A percentile compares a stretch with the other conserved stretches of the same genome.
Conservation (phyloP, 37 sponge, comb jelly and placozoan genomes). For the Corticium candelabrum region DNA sequence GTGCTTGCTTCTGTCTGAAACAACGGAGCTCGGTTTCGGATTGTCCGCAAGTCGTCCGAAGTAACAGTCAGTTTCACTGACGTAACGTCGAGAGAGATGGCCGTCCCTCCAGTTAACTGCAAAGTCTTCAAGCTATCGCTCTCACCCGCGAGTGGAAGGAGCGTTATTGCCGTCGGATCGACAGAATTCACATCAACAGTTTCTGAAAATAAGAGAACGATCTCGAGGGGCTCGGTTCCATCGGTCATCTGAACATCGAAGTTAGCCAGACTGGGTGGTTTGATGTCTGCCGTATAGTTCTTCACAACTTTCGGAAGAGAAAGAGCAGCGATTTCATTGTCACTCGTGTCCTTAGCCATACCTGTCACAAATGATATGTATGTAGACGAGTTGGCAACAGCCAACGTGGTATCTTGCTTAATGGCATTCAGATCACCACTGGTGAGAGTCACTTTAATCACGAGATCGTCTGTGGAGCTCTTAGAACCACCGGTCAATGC, state of each 20-base stretch:
- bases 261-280: not conserved
- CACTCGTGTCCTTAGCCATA: constrained; percentile 56
- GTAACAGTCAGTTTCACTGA: not conserved
- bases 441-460: not conserved
- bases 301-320: constrained; percentile 8
- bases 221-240: not conserved
- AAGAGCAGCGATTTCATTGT: constrained; percentile 36
- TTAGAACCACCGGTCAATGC: constrained; percentile 27
- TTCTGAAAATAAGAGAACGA: not conserved
- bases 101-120: not conserved
- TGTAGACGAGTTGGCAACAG: constrained; percentile 37
- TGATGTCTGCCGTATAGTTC: not conserved
- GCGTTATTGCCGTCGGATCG: not conserved
- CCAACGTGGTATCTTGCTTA: constrained; percentile 18
- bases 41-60: constrained; percentile 10
- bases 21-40: constrained; percentile 47
- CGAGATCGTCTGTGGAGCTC: constrained; percentile 19
- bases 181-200: not conserved
- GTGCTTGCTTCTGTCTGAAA: constrained; percentile 50
- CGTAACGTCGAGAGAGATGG: not conserved
- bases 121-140: not conserved
- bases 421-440: constrained; percentile 9
- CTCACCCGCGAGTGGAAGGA: not conserved
- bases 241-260: constrained; percentile 42
- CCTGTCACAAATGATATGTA: constrained; percentile 25